phyloP scores from a whole-genome alignment of 2,113 vertebrate genomes.

The Anhinga anhinga region DNA sequence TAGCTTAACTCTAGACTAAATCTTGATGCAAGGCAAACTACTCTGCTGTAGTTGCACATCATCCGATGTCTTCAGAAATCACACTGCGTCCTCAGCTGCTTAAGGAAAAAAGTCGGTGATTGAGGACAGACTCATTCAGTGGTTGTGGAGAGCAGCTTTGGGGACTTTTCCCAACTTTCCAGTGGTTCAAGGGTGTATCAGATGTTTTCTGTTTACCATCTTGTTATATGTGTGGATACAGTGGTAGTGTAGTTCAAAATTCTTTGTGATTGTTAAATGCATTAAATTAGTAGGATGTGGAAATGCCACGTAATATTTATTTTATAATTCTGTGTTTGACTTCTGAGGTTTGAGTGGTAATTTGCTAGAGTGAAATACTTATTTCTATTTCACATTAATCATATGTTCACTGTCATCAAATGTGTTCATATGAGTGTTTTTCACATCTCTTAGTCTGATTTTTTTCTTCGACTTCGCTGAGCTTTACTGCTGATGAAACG shows the following conservation, averaged over 20 bases:
- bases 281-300: background rate
- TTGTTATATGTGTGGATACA: background rate
- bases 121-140: background rate
- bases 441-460: background rate
- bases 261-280: background rate
- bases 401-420: background rate
- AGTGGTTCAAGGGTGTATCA: background rate
- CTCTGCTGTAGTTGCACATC: background rate
- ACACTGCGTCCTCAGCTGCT: background rate
- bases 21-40: background rate
- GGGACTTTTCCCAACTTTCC: background rate
- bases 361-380: background rate
- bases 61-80: background rate
- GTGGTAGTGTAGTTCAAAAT: background rate
- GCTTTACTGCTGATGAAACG: background rate
- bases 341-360: background rate
- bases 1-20: background rate
- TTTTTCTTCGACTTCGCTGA: background rate
- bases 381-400: background rate
- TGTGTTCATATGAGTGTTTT: background rate
- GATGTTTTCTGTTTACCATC: background rate
- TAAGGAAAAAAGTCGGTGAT: background rate
- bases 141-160: background rate
- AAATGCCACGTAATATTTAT: background rate
- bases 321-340: background rate